Conservation (phyloP, 1,140 invertebrate genomes). For the Aphelinus certus region DNA sequence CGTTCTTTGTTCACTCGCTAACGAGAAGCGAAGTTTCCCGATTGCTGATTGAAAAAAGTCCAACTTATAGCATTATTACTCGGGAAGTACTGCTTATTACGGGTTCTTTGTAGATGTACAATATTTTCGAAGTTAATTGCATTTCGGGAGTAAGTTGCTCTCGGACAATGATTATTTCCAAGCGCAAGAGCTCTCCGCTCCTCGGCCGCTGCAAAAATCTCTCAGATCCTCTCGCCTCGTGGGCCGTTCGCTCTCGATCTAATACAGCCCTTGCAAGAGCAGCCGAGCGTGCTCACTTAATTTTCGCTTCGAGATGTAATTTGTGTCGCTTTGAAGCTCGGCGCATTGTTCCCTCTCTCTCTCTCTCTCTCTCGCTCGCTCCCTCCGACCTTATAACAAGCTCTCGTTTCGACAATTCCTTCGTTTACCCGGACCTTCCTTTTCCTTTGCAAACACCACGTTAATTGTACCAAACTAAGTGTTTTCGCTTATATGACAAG, state of each 20-base stretch:
- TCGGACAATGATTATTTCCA: constrained; percentile 36
- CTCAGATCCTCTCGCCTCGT: constrained; percentile 30
- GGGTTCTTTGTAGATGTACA: constrained; percentile 31
- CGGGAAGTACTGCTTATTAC: constrained; percentile 32
- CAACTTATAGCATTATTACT: constrained; percentile 38
- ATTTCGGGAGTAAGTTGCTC: constrained; percentile 37
- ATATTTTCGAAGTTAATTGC: constrained; percentile 43
- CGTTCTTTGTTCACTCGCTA: not conserved
- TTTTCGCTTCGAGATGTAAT: constrained; percentile 55
- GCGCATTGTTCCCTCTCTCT: constrained; percentile 45
- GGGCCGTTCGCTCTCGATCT: constrained; percentile 24
- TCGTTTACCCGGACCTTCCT: constrained; percentile 13
- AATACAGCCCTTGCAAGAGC: constrained; percentile 46
- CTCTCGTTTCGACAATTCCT: constrained; percentile 32
- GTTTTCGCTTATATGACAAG: constrained; percentile 20
- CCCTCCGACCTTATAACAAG: constrained; percentile 41
- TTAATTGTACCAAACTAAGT: constrained; percentile 31
- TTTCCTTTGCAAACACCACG: constrained; percentile 25
- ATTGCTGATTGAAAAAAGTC: constrained; percentile 34
- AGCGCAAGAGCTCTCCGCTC: not conserved
- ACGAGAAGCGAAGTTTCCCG: not conserved
- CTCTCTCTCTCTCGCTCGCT: no score
- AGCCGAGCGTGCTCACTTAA: constrained; percentile 53
- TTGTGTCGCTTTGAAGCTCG: constrained; percentile 54
- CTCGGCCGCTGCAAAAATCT: constrained; percentile 36